Evolutionary conservation across 1,140 invertebrate species (phyloP), one percentile per base, ranked within the genome.

Genomic region (Drosophila parvula): DNA sequence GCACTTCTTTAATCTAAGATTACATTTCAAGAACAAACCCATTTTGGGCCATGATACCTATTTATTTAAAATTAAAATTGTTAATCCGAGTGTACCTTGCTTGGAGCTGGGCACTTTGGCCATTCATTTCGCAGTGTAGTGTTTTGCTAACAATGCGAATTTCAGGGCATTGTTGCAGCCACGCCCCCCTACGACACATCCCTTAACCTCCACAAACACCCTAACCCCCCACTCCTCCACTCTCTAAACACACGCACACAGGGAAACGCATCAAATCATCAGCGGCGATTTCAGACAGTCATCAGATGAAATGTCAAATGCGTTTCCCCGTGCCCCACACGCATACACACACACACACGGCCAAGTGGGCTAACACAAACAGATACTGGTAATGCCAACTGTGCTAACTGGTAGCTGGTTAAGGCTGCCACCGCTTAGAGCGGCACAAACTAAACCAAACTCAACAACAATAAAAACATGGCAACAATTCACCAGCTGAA

Each of bases 401-500:
- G 75, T 81, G 75, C 47, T 64, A 81, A 68, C 65, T 70, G 69
- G 53, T 53, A 27, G 53, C 75, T 74, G 71, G 78, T 76, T 38
- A 22, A 47, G 63, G 59, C 41, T 60, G 41, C 65, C 74, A 61
- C 57, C 69, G 81, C 82, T 81, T 85, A 86, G 81, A 86, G 74
- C 65, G 64, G 82, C 81, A 69, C 80, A 84, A 90, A 88, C 88
- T 84, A 90, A 90, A 85, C 82, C 83, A 81, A 90, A 91, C 81
- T 85, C 81, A 88, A 79, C 83, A 82, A 89, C 81, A 90, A 90
- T 84, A 90, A 90, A 86, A 88, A 82, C 88, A 90, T 90, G 88
- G 89, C 89, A 84, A 90, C 88, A 90, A 90, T 90, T 90, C 88
- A 90, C 53, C 81, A 90, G 83, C 80, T 90, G 84, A 90, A 90